Percentiles rank a stretch among this genome's conserved stretches.
phyloP scores from a whole-genome alignment of 2,888 invertebrate species.

The Cheilosia grossa region DNA sequence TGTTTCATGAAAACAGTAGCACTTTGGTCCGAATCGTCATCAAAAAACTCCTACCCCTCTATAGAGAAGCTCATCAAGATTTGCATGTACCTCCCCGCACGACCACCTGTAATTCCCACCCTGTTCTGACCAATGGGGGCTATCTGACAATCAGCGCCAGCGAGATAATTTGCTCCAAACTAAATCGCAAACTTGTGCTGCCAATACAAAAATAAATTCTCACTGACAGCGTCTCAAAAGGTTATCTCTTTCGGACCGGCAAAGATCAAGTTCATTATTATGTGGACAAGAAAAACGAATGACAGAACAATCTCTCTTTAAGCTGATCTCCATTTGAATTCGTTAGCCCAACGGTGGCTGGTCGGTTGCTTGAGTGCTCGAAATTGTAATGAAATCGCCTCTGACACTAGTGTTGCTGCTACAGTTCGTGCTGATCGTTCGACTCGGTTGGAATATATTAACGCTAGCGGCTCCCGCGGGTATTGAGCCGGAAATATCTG shows the following conservation, averaged over 20 bases:
- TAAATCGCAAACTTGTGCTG: conserved; percentile 9
- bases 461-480: neutral
- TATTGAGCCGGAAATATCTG: neutral
- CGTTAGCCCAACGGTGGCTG: conserved; percentile 20
- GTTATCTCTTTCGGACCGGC: conserved; percentile 37
- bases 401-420: conserved; percentile 7
- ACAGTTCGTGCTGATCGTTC: conserved; percentile 22
- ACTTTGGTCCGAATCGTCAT: no score
- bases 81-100: no score
- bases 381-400: conserved; percentile 34
- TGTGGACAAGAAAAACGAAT: neutral
- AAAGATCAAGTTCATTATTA: conserved; percentile 57
- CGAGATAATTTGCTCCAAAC: neutral
- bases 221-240: conserved; percentile 19
- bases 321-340: conserved; percentile 36
- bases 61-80: no score
- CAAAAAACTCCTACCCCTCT: no score
- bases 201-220: neutral
- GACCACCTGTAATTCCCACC: no score
- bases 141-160: no score
- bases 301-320: neutral
- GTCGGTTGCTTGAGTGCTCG: conserved; percentile 22
- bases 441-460: neutral
- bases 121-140: no score
- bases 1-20: no score